Evolutionary conservation across 2,888 invertebrate genomes (phyloP), one percentile per base, ranked within the genome.

Genomic region (Cheiracanthium punctorium): DNA sequence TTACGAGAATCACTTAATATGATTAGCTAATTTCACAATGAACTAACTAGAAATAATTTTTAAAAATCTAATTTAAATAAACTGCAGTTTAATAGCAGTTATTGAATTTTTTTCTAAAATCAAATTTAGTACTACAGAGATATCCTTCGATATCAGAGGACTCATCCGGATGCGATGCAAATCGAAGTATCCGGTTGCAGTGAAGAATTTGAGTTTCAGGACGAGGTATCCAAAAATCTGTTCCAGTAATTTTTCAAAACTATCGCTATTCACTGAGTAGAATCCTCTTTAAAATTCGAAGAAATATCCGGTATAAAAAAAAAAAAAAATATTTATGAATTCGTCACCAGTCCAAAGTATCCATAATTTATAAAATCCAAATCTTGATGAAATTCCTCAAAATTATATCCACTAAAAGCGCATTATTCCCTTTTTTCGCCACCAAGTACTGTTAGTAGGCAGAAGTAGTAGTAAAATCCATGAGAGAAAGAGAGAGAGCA

Each of bases 171-270:
- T n/a, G n/a, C n/a, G n/a, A n/a, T n/a, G n/a, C n/a, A n/a, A n/a
- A n/a, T n/a, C n/a, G n/a, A n/a, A n/a, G n/a, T n/a, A n/a, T n/a
- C n/a, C n/a, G n/a, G n/a, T n/a, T n/a, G n/a, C n/a, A n/a, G n/a
- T n/a, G n/a, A n/a, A n/a, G n/a, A n/a, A n/a, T n/a, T n/a, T n/a
- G n/a, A n/a, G n/a, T n/a, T n/a, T n/a, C n/a, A n/a, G n/a, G n/a
- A n/a, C n/a, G n/a, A n/a, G 5, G 67, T 67, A 67, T 67, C 67
- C 67, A 30, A 67, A 64, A 67, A 67, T 20, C 2, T 67, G 8
- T 67, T 32, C n/a, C 2, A 8, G 10, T 37, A 37, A 37, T 7
- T 7, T 37, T 37, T 37, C 7, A 37, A 52, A 17, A n/a, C 52
- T 52, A 20, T n/a, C n/a, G n/a, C 52, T 52, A 52, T 17, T n/a